A percentile compares a stretch with the other conserved stretches of the same genome.
These are phyloP conservation scores for Eufriesea mexicana DNA, from an alignment of 1,140 invertebrate species.

Conservation along the genomic window DNA sequence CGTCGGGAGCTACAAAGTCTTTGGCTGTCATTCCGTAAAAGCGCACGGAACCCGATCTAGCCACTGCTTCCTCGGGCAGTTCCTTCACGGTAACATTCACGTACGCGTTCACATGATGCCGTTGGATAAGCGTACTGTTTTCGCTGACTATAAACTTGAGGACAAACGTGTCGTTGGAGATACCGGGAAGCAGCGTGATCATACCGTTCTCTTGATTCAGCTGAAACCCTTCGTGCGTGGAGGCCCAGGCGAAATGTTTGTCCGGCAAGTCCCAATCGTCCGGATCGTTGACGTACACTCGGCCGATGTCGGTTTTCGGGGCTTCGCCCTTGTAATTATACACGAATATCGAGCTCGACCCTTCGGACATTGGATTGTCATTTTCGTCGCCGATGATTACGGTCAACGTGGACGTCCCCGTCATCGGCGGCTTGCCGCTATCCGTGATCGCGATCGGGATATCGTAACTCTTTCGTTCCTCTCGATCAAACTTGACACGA, in stretches of 20 bases:
- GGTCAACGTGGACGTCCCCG: conserved; percentile 89
- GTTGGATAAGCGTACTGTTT: conserved; percentile 78
- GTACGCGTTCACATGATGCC: conserved; percentile 88
- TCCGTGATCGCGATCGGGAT: conserved; percentile 95
- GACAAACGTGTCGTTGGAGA: conserved; percentile 86
- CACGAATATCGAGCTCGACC: conserved; percentile 93
- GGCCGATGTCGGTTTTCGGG: conserved; percentile 90
- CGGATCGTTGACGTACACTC: conserved; percentile 94
- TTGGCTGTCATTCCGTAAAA: conserved; percentile 91
- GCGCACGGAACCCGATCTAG: conserved; percentile 94
- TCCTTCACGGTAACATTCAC: conserved; percentile 93
- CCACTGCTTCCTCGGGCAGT: conserved; percentile 94
- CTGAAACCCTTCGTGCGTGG: conserved; percentile 84
- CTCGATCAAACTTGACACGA: conserved; percentile 91
- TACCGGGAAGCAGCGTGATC: conserved; percentile 91
- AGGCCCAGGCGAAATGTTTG: conserved; percentile 90
- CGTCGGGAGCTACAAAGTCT: conserved; percentile 89
- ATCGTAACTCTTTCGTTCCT: conserved; percentile 92
- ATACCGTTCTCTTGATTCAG: conserved; percentile 89
- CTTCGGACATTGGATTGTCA: conserved; percentile 92
- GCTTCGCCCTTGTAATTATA: conserved; percentile 93
- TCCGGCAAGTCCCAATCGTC: conserved; percentile 97
- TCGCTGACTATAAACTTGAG: conserved; percentile 89
- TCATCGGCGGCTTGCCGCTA: conserved; percentile 87
- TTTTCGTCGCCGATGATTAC: conserved; percentile 96